These are phyloP conservation scores for Episyrphus balteatus DNA, from an alignment of 1,140 invertebrate genomes.

Conservation along the genomic window DNA sequence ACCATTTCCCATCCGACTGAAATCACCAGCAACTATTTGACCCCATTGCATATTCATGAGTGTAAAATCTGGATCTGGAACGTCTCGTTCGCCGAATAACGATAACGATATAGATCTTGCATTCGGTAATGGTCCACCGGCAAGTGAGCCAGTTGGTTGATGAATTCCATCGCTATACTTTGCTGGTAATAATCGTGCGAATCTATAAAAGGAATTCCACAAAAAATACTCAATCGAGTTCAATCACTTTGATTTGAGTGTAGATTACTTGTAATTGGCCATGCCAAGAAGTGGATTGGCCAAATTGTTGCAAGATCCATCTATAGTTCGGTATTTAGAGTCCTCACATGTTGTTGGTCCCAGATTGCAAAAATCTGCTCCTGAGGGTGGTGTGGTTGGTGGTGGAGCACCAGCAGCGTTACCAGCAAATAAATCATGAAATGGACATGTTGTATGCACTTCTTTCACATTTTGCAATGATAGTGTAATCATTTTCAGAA, in stretches of 20 bases:
- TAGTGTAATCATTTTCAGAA: no score
- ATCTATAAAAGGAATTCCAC: slow-evolving; percentile 29
- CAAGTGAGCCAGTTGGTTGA: slow-evolving; percentile 46
- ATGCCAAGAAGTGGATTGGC: slow-evolving; percentile 58
- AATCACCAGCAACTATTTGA: slow-evolving; percentile 79
- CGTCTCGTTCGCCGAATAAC: slow-evolving; percentile 53
- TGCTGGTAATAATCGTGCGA: slow-evolving; percentile 65
- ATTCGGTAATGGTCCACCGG: slow-evolving; percentile 54
- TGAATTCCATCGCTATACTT: slow-evolving; percentile 71
- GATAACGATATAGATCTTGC: slow-evolving; percentile 56
- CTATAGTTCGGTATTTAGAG: slow-evolving; percentile 57
- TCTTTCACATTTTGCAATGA: no score
- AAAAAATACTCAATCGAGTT: no score
- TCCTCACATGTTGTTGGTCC: slow-evolving; percentile 5
- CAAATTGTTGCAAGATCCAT: slow-evolving; percentile 80
- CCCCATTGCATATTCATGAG: slow-evolving; percentile 77
- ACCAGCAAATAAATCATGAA: no score
- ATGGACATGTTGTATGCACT: no score
- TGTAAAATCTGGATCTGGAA: slow-evolving; percentile 58
- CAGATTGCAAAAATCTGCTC: no score
- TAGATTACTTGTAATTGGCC: slow-evolving; percentile 48
- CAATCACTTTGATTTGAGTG: no score
- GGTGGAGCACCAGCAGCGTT: no score
- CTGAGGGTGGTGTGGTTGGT: no score
- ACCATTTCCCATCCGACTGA: slow-evolving; percentile 60